Base-by-base conservation (phyloP, 2,113 vertebrate species). In the Natator depressus region DNA sequence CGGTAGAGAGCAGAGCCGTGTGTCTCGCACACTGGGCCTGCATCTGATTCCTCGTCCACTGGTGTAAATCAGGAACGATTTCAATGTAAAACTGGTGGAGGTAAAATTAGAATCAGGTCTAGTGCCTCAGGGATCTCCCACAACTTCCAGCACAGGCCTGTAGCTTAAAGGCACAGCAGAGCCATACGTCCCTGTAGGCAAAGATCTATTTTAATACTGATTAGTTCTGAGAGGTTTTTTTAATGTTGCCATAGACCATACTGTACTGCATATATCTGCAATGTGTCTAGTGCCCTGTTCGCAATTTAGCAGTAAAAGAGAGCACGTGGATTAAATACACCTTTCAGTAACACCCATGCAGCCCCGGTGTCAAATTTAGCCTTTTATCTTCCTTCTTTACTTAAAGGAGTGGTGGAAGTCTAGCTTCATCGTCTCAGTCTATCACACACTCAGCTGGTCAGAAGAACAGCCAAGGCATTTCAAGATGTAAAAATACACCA, bases 381-480 rank as follows among this genome's bases (percentile, higher is more conserved):
- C 11, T 42, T 46, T 7, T 46, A 27, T 76, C 24, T 76, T 76
- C 72, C 72, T 46, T 85, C 95, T 90, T 53, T 95, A 46, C 31
- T 82, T 95, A 91, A 62, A 82, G 91, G 89, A 96, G 38, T 17
- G 13, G 10, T 62, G 55, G 89, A 89, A 89, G 72, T 53, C 55
- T 95, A 85, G 89, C 87, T 96, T 95, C 72, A 92, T 95, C 89
- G 31, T 42, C 86, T 62, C 2, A 0, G 80, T 84, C 83, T 92
- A 91, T 89, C 59, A 81, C 91, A 76, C 0, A 75, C 96, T 95
- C 92, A 93, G 93, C 89, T 90, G 90, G 84, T 79, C 93, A 96
- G 83, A 96, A 86, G 88, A 95, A 89, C 80, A 91, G 89, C 53
- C 0, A 50, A 97, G 91, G 57, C 94, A 20, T 97, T 96, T 91